Conservation (phyloP, 2,888 invertebrate genomes). For the Stenurella melanura region DNA sequence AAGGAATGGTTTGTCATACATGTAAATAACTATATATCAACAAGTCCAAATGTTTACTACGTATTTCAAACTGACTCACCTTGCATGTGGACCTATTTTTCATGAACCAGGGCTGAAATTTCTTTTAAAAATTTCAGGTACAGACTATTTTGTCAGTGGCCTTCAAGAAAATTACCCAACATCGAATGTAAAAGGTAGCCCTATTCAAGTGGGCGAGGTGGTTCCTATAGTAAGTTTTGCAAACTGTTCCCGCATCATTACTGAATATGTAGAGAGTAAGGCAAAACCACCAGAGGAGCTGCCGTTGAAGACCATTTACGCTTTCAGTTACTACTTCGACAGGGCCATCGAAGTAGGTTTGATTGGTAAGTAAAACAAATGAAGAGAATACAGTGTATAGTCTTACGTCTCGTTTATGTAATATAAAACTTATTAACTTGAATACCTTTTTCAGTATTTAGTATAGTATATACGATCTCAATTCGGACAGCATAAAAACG, state of each 20-base stretch:
- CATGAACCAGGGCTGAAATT: not conserved
- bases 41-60: too few species aligned
- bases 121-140: slow-evolving; percentile 71
- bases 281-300: slow-evolving; percentile 70
- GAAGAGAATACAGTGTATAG: not conserved
- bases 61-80: too few species aligned
- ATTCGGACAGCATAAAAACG: too few species aligned
- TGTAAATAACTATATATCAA: too few species aligned
- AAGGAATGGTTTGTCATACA: too few species aligned
- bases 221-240: slow-evolving; percentile 80
- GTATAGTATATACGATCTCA: too few species aligned
- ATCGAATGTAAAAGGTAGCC: slow-evolving; percentile 68
- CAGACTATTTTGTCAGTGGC: slow-evolving; percentile 81
- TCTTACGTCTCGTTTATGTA: too few species aligned
- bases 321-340: slow-evolving; percentile 97
- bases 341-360: slow-evolving; percentile 90
- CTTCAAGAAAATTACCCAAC: slow-evolving; percentile 67
- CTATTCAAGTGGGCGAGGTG: slow-evolving; percentile 76
- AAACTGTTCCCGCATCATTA: slow-evolving; percentile 77
- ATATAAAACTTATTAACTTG: too few species aligned
- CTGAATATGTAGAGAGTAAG: slow-evolving; percentile 76
- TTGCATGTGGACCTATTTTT: too few species aligned
- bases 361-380: slow-evolving; percentile 75
- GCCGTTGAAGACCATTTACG: slow-evolving; percentile 78
- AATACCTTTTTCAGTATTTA: too few species aligned